Evolutionary conservation across 2,113 vertebrate species (phyloP), one percentile per base, ranked within the genome.

Genomic region (Pipra filicauda): DNA sequence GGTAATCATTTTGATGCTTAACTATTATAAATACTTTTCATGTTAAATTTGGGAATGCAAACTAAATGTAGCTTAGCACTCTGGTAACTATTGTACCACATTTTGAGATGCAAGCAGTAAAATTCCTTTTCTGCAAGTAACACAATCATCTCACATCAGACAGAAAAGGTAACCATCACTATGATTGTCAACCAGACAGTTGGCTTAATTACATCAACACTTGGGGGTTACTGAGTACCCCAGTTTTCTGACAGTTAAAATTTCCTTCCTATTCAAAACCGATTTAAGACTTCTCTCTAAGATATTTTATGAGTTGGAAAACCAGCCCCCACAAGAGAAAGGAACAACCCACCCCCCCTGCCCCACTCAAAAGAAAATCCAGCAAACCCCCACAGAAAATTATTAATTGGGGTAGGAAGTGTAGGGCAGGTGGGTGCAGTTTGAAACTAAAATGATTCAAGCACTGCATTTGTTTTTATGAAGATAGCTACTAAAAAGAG

Each of bases 1-100:
- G 33, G 12, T 58, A 87, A 95, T 95, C 30, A 48, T 92, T 95
- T 95, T 95, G 81, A 95, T 76, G 88, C 30, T 74, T 35, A 96
- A 94, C 39, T 62, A 30, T 19, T 48, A 57, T 17, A 79, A 87
- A 93, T 82, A 78, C 3, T 94, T 91, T 51, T 61, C 75, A 62
- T 41, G 48, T 65, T 64, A 82, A 95, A 94, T 72, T 67, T 78
- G 5, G 28, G 91, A 95, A 85, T 19, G 30, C 51, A 86, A 96
- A 97, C 86, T 23, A 95, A 96, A 70, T n/a, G 26, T 4, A 66
- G 35, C 61, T 94, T 91, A 95, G 67, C 21, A 27, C 28, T 64
- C 33, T 28, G 26, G 2, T 33, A 27, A 7, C 48, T 35, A 12
- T 18, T 70, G 55, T 6, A 54, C 61, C 82, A 94, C 62, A 39